Base-by-base conservation (phyloP, 2,888 invertebrate genomes). In the Polymixis flavicincta region DNA sequence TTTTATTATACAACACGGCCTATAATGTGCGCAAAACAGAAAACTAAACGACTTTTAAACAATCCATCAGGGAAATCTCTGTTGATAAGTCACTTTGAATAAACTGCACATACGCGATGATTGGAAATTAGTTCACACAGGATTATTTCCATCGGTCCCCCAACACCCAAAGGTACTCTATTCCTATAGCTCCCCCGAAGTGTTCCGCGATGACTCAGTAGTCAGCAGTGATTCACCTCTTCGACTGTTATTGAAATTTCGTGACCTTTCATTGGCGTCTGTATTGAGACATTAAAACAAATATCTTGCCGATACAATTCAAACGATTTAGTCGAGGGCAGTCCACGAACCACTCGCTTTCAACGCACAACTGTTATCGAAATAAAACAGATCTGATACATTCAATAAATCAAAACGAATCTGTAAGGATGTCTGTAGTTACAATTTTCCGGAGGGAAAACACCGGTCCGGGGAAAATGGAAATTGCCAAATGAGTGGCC, bases 361-460 rank as follows among this genome's bases (percentile, higher is more conserved):
- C 71, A 70, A 83, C 78, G 80, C 76, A 37, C 66, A 69, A 85
- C 71, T 83, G 80, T 77, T 78, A 65, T 76, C 77, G 71, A 78
- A 78, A 73, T 74, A 83, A 81, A 75, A 79, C 76, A 74, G 59
- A 76, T 63, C 55, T 78, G 75, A 72, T 75, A 71, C 55, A 82
- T 73, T 78, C 76, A 79, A 83, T 83, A 82, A 85, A 81, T 82
- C 85, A 85, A 85, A 86, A 60, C 74, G 65, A 76, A 74, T 79
- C 72, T 76, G 70, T 70, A 60, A 85, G 83, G 84, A 85, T 85
- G 77, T 82, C 80, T 82, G 83, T 85, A 80, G 86, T 88, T 87
- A 83, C 78, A 88, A 88, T 90, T 90, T 91, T 90, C 91, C 90
- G 89, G 88, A 87, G 89, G 87, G 88, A 90, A 92, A 91, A 89